A percentile compares a stretch with the other conserved stretches of the same genome.
Evolutionary conservation across 2,888 invertebrate species (phyloP).

Genomic region (Brachypalpus laphriformis): DNA sequence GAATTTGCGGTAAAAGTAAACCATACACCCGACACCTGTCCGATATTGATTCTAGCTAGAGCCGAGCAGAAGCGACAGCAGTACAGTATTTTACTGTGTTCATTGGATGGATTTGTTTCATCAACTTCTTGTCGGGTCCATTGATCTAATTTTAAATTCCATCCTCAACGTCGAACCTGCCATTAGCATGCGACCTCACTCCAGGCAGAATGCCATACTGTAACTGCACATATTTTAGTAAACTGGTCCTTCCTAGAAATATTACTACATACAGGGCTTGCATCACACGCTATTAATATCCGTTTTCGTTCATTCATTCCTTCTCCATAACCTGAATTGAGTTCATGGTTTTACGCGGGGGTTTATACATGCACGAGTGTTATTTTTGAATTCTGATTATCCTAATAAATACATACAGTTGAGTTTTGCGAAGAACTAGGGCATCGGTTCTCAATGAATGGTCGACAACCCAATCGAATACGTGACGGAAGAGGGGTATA

Average conservation of each 20-base stretch:
- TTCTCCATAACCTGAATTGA: background rate
- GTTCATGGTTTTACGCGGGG: background rate
- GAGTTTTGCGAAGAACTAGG: slow-evolving; percentile 1
- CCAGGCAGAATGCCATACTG: background rate
- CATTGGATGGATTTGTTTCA: slow-evolving; percentile 1
- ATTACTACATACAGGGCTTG: background rate
- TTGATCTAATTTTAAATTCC: slow-evolving; percentile 53
- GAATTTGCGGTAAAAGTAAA: slow-evolving; percentile 29
- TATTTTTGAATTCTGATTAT: slow-evolving; percentile 37
- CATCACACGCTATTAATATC: background rate
- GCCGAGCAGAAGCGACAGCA: background rate
- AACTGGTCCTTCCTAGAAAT: background rate
- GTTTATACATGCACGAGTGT: background rate
- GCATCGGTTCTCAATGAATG: background rate
- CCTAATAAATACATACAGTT: background rate
- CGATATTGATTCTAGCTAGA: background rate
- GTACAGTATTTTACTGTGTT: slow-evolving; percentile 6
- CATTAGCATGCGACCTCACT: slow-evolving; percentile 53
- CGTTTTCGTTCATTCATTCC: background rate
- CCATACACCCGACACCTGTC: slow-evolving; percentile 44
- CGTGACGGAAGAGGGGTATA: background rate
- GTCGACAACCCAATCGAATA: background rate
- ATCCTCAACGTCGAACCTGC: slow-evolving; percentile 15
- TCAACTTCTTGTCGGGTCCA: background rate
- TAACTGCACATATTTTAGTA: slow-evolving; percentile 31